Conservation (phyloP, 2,797 vertebrate species). For the Dicrostonyx torquatus region DNA sequence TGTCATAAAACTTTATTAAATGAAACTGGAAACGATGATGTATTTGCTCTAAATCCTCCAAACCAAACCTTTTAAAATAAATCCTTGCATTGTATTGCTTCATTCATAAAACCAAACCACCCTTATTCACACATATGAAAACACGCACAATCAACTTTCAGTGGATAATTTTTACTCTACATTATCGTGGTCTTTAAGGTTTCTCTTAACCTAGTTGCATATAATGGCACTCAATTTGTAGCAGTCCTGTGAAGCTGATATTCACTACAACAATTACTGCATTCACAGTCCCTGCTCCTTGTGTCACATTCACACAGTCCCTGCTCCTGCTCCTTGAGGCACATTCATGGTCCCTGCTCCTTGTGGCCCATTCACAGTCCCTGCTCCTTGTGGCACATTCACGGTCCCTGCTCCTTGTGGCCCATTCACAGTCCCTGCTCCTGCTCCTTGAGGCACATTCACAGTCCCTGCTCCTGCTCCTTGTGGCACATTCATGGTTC, state of each 20-base stretch:
- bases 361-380: too few species aligned
- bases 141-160: background rate
- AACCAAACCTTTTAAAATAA: slow-evolving; percentile 49
- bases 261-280: background rate
- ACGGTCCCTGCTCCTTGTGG: background rate
- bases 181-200: slow-evolving; percentile 46
- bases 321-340: too few species aligned
- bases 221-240: slow-evolving; percentile 24
- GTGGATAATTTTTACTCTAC: slow-evolving; percentile 12
- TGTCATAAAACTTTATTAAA: slow-evolving; percentile 6
- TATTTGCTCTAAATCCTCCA: slow-evolving; percentile 42
- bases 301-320: too few species aligned
- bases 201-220: background rate
- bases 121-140: too few species aligned
- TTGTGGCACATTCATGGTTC: too few species aligned
- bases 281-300: background rate
- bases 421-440: too few species aligned
- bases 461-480: too few species aligned
- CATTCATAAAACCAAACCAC: background rate
- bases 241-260: background rate
- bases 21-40: background rate
- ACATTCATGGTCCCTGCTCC: too few species aligned
- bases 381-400: background rate
- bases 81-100: background rate
- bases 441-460: background rate